Base-by-base conservation (phyloP, 2,113 vertebrate species). In the Salvelinus alpinus region DNA sequence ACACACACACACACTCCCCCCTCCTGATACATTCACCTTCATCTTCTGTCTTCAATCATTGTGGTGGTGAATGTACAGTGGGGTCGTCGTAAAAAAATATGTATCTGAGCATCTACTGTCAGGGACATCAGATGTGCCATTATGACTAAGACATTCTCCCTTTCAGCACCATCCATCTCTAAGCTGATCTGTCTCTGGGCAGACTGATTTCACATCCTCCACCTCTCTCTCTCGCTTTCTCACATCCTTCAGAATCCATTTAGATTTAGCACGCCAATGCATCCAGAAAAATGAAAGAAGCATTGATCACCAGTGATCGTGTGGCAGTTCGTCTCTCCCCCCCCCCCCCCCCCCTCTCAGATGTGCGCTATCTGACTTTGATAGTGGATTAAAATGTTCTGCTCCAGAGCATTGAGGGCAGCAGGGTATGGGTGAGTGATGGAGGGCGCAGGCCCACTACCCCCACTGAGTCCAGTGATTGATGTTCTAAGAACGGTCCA, bases 401-500 rank as follows among this genome's bases (percentile, higher is more conserved):
- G 76, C 80, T 78, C 76, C 78, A 80, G 79, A 86, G 88, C 80
- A 84, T 77, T 77, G 71, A 75, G 73, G 78, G 80, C 82, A 84
- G 76, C 70, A 82, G 85, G 83, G 79, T 82, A 73, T 73, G 44
- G 48, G 67, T 82, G 80, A 82, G 70, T 78, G 80, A 82, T 80
- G 80, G 71, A 62, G 78, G 74, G 69, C 72, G 78, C 69, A 72
- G 69, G 74, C 66, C 73, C 78, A 77, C 74, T 69, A 82, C 76
- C 80, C 85, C 76, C 80, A 80, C 81, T 84, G 91, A 89, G 77
- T 18, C 20, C 70, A 22, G 44, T 90, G 88, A 92, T 81, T 89
- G 88, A 93, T 91, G 87, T 88, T 90, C 51, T 86, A 85, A 83
- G 85, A 90, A 90, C 75, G 62, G 84, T 84, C 82, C 73, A 84